phyloP scores from a whole-genome alignment of 2,888 invertebrate genomes.

The Epinotia ramella region DNA sequence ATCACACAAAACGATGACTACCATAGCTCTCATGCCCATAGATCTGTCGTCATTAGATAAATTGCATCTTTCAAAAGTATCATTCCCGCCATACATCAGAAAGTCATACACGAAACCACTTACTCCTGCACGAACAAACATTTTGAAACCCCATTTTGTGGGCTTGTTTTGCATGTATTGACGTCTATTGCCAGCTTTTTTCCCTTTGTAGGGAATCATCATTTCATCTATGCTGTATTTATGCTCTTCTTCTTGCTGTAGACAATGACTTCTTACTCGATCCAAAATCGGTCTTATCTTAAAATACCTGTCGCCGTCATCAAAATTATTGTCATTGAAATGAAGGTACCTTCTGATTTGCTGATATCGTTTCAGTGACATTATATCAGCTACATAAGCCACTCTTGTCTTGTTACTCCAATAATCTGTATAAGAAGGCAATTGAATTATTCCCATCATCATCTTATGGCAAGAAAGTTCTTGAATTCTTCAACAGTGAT shows the following conservation, averaged over 20 bases:
- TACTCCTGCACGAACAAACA: constrained; percentile 52
- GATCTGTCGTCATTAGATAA: background rate
- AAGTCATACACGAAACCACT: constrained; percentile 45
- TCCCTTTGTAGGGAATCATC: constrained; percentile 61
- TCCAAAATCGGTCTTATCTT: constrained; percentile 10
- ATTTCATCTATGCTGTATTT: constrained; percentile 58
- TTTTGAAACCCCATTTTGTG: constrained; percentile 55
- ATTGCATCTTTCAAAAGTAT: constrained; percentile 47
- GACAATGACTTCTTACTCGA: background rate
- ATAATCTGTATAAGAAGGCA: background rate
- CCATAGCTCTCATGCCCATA: background rate
- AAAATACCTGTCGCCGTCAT: background rate
- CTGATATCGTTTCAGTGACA: constrained; percentile 36
- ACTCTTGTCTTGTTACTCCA: background rate
- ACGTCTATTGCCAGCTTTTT: constrained; percentile 54
- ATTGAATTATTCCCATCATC: background rate
- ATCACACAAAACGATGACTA: background rate
- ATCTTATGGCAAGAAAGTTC: too few species aligned
- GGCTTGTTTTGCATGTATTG: constrained; percentile 58
- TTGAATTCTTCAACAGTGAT: too few species aligned
- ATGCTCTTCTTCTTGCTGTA: constrained; percentile 20
- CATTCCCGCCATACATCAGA: constrained; percentile 52
- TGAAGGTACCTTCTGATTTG: background rate
- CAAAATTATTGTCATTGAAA: too few species aligned
- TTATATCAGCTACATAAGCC: background rate